Percentiles rank a stretch among this genome's conserved stretches.
Conservation (phyloP, 2,888 invertebrate species). For the Mimas tiliae region DNA sequence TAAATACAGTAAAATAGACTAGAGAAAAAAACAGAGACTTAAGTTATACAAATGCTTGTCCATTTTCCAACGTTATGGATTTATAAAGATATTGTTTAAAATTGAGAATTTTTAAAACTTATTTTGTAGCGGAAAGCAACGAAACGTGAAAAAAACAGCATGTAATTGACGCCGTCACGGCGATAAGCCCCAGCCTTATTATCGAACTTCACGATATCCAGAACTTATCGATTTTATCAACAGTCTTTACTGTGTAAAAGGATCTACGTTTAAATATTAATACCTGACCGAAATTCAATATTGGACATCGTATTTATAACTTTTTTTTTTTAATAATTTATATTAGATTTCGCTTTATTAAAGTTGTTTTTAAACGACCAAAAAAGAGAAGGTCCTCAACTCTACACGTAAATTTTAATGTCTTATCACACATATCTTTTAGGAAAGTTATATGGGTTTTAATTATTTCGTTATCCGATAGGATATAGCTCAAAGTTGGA, state of each 20-base stretch:
- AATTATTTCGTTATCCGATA: too few species aligned
- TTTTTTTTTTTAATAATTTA: not conserved
- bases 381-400: too few species aligned
- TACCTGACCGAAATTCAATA: not conserved
- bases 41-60: not conserved
- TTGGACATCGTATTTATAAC: not conserved
- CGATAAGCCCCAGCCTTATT: slow-evolving; percentile 48
- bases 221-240: slow-evolving; percentile 3
- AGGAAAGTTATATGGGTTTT: too few species aligned
- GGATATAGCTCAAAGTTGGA: too few species aligned
- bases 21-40: too few species aligned
- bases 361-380: not conserved
- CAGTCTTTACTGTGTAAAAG: not conserved
- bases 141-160: slow-evolving; percentile 46
- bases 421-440: too few species aligned
- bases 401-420: too few species aligned
- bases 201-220: slow-evolving; percentile 28
- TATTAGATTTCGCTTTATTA: not conserved
- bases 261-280: not conserved
- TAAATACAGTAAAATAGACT: too few species aligned
- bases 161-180: slow-evolving; percentile 56
- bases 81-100: slow-evolving; percentile 28
- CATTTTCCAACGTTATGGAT: not conserved
- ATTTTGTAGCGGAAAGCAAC: slow-evolving; percentile 37
- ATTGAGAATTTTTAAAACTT: slow-evolving; percentile 40